Base-by-base conservation (phyloP, 2,888 invertebrate species). In the Drosophila subsilvestris region DNA sequence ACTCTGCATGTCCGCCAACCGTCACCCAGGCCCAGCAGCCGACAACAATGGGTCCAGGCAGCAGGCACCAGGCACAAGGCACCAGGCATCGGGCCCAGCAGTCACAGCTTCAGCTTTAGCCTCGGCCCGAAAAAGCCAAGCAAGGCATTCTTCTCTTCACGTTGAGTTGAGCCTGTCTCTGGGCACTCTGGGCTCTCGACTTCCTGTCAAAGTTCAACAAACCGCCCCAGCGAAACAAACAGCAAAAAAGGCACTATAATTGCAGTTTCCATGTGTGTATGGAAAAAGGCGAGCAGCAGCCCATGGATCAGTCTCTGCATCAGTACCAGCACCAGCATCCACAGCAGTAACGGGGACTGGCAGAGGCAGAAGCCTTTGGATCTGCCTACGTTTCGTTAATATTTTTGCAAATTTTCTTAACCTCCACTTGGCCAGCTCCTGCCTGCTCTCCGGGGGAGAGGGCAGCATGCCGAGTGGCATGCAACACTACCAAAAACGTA, bases 371-470 rank as follows among this genome's bases (percentile, higher is more conserved):
- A 58, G 61, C 76, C 62, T 78, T 75, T 78, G 80, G 73, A 63
- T 67, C 81, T 79, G 82, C 76, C 81, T 86, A 85, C 87, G 87
- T 83, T 87, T 85, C 87, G 83, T 87, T 87, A 83, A 83, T 83
- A 83, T 83, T 83, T 82, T 83, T 83, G 83, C 87, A 86, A 86
- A 83, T 83, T 83, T 83, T 83, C 86, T 81, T 86, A 86, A 84
- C 83, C 85, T 84, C 87, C 81, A 83, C 82, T 83, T 83, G 86
- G 85, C 80, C 86, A 85, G 85, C 77, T 85, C 70, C 55, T 66
- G 67, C 37, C 37, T 37, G n/a, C 37, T 37, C 37, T 32, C 32
- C 66, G 66, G 67, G 53, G 65, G 65, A 54, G 65, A 32, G 65
- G 47, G 74, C 66, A 61, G 69, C n/a, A 55, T 60, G 37, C 57